phyloP scores from a whole-genome alignment of 2,888 invertebrate genomes.

The Tachina fera region DNA sequence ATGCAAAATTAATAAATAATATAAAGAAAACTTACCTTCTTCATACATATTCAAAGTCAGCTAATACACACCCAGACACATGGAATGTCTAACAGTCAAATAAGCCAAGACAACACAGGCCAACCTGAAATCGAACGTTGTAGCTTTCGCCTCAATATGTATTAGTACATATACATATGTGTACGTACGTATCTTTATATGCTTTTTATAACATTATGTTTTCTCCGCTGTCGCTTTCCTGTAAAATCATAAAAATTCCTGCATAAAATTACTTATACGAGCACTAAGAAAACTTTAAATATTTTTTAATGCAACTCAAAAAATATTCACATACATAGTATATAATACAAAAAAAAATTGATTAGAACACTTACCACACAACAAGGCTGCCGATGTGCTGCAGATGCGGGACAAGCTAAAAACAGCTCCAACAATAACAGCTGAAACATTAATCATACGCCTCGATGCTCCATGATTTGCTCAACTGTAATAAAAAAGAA shows the following conservation, averaged over 20 bases:
- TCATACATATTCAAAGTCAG: background rate
- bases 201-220: background rate
- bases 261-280: constrained; percentile 25
- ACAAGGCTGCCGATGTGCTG: background rate
- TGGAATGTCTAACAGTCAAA: background rate
- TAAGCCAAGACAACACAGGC: constrained; percentile 2
- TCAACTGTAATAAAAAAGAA: constrained; percentile 15
- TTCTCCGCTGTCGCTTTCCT: constrained; percentile 1
- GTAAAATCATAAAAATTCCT: constrained; percentile 17
- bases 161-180: background rate
- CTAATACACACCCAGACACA: background rate
- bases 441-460: constrained; percentile 45
- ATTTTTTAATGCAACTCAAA: constrained; percentile 24
- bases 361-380: background rate
- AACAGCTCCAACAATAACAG: constrained; percentile 1
- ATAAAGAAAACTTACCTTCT: background rate
- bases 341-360: background rate
- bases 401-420: background rate
- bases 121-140: constrained; percentile 19
- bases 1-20: constrained; percentile 13
- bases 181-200: background rate
- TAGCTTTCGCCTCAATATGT: background rate
- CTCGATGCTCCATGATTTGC: constrained; percentile 33
- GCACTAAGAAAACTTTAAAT: constrained; percentile 20
- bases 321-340: constrained; percentile 28